Conservation (phyloP, 2,797 vertebrate genomes). For the Spheniscus humboldti region DNA sequence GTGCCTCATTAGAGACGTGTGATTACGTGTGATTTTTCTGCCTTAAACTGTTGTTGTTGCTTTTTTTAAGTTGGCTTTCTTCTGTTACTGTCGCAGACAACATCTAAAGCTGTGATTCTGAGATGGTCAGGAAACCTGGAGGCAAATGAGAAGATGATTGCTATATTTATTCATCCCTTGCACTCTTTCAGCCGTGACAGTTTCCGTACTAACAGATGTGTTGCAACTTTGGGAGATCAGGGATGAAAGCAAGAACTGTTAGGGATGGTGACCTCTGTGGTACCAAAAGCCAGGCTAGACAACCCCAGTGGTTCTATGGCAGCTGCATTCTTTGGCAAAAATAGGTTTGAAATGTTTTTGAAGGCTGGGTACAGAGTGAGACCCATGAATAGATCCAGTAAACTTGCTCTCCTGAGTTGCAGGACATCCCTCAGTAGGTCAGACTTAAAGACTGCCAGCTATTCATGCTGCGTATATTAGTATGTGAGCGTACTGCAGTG, state of each 20-base stretch:
- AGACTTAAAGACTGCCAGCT: neutral
- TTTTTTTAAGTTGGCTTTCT: neutral
- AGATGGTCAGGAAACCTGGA: neutral
- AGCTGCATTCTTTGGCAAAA: neutral
- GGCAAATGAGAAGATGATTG: neutral
- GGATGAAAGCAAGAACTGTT: neutral
- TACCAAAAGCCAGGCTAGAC: neutral
- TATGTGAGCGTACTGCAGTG: accelerated
- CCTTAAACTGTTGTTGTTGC: neutral
- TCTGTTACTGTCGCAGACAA: neutral
- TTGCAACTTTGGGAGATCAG: neutral
- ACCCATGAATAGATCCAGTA: neutral
- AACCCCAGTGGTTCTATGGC: neutral
- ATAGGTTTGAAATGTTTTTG: neutral
- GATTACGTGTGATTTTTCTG: neutral
- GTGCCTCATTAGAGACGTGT: neutral
- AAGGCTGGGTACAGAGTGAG: neutral
- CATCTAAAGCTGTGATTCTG: neutral
- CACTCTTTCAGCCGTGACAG: neutral
- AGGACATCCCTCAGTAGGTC: neutral
- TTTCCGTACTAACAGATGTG: neutral
- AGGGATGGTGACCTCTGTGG: neutral
- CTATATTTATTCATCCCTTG: neutral
- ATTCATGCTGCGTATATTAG: neutral
- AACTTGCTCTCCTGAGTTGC: neutral